A percentile compares a stretch with the other conserved stretches of the same genome.
Conservation (phyloP, 2,888 invertebrate species). For the Euspilapteryx auroguttella region DNA sequence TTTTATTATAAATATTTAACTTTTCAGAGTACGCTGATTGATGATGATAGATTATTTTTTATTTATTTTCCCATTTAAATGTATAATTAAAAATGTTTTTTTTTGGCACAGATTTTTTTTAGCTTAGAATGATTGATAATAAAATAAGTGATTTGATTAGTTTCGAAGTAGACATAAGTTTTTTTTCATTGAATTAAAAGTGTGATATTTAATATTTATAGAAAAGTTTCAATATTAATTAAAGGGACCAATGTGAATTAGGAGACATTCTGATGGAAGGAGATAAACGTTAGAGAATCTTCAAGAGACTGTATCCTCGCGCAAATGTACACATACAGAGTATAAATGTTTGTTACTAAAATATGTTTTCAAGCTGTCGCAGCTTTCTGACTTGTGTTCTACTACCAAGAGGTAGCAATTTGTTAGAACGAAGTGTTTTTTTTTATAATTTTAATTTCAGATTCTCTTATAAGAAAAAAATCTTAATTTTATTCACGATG, state of each 20-base stretch:
- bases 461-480: too few species aligned
- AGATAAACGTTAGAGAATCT: conserved; percentile 34
- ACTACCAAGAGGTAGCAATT: conserved; percentile 1
- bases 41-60: conserved; percentile 55
- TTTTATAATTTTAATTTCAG: conserved; percentile 33
- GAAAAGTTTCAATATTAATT: conserved; percentile 57
- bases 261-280: conserved; percentile 52
- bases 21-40: conserved; percentile 35
- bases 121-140: too few species aligned
- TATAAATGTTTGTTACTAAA: too few species aligned
- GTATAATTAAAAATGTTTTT: conserved; percentile 28
- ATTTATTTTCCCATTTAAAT: conserved; percentile 58
- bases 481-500: too few species aligned
- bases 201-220: conserved; percentile 62
- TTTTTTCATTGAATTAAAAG: conserved; percentile 55
- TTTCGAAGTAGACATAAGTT: conserved; percentile 48
- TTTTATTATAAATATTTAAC: conserved; percentile 51
- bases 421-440: conserved; percentile 19
- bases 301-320: conserved; percentile 40
- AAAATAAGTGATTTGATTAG: conserved; percentile 32
- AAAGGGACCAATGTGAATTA: conserved; percentile 58
- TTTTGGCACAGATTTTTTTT: conserved; percentile 52
- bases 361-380: too few species aligned
- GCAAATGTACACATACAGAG: too few species aligned
- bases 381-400: not conserved